Conservation (phyloP, 2,888 invertebrate species). For the Volucella inflata region DNA sequence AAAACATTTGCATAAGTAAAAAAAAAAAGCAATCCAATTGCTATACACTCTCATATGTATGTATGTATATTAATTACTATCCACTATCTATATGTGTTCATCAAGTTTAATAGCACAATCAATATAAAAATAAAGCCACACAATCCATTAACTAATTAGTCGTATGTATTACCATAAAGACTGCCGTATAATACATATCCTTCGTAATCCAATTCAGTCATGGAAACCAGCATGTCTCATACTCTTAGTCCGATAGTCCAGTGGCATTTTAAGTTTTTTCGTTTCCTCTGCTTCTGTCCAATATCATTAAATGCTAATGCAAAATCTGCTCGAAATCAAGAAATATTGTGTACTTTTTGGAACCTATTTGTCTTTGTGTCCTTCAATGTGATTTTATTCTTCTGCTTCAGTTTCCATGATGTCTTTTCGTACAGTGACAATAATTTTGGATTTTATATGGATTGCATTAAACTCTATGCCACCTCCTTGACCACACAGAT, state of each 20-base stretch:
- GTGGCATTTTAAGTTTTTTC: constrained; percentile 66
- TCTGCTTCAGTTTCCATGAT: neutral
- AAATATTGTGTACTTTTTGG: constrained; percentile 38
- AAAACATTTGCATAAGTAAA: no score
- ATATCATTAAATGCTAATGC: constrained; percentile 42
- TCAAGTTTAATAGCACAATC: neutral
- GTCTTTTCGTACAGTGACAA: constrained; percentile 4
- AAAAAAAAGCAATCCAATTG: no score
- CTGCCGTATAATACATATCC: neutral
- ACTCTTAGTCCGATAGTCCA: constrained; percentile 33
- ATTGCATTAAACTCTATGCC: constrained; percentile 35
- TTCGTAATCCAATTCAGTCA: constrained; percentile 3
- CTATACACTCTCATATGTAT: no score
- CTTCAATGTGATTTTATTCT: neutral
- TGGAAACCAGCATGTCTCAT: constrained; percentile 35
- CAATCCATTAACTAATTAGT: constrained; percentile 37
- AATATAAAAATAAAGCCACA: neutral
- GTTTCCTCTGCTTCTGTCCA: constrained; percentile 44
- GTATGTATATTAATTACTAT: no score
- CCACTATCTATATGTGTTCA: no score
- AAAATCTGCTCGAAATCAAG: constrained; percentile 1
- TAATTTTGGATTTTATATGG: constrained; percentile 47
- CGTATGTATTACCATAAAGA: neutral
- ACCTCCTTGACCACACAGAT: constrained; percentile 36
- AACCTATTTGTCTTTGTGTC: constrained; percentile 3